A percentile compares a stretch with the other conserved stretches of the same genome.
phyloP scores from a whole-genome alignment of 2,113 vertebrate genomes.

The Caranx melampygus region DNA sequence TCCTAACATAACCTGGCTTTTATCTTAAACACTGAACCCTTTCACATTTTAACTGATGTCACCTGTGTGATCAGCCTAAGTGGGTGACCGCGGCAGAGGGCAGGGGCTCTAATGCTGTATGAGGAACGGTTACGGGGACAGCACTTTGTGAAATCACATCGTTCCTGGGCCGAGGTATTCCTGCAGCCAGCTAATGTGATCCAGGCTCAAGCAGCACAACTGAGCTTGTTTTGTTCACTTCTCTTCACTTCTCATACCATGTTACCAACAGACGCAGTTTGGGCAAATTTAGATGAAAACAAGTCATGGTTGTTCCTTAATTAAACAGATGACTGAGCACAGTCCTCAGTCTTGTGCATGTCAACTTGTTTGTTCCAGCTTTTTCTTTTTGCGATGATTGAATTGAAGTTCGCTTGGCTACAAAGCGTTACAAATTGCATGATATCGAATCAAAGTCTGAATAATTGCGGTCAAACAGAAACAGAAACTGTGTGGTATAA shows the following conservation, averaged over 20 bases:
- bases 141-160: neutral
- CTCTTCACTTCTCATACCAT: too few species aligned
- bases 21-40: neutral
- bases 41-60: neutral
- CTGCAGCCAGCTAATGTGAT: neutral
- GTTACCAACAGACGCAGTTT: too few species aligned
- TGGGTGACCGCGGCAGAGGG: neutral
- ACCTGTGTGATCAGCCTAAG: slow-evolving; percentile 11
- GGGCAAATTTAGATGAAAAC: neutral
- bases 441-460: neutral
- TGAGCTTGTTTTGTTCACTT: neutral
- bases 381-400: too few species aligned
- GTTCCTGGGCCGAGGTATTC: neutral
- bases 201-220: neutral
- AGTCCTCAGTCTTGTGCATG: too few species aligned
- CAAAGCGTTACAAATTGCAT: too few species aligned
- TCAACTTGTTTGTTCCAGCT: too few species aligned
- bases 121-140: too few species aligned
- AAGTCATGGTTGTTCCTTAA: neutral
- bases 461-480: neutral
- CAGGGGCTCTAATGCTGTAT: neutral
- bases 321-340: too few species aligned
- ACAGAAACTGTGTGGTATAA: neutral
- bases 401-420: too few species aligned
- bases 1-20: neutral